These are phyloP conservation scores for Brachystomella parvula DNA, from an alignment of 1,140 invertebrate species.

Conservation along the genomic window DNA sequence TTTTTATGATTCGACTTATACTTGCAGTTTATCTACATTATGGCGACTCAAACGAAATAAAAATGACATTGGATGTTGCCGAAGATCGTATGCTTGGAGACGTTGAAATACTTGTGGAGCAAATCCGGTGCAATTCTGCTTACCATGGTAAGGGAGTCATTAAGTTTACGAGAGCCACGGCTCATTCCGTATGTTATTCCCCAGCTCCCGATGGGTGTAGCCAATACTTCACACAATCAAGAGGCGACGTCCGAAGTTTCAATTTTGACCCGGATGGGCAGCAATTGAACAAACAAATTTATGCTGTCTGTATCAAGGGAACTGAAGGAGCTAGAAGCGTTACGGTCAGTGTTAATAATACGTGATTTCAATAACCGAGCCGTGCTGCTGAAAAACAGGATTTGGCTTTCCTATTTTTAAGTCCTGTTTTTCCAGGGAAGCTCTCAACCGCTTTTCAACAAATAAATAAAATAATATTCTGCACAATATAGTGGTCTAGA, in stretches of 20 bases:
- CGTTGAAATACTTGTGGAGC: neutral
- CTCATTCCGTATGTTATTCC: neutral
- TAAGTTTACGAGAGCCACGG: neutral
- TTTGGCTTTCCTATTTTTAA: too few relatives aligned
- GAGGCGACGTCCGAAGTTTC: conserved; percentile 2
- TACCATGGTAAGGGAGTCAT: neutral
- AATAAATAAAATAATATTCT: too few relatives aligned
- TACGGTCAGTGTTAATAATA: neutral
- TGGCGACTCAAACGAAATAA: neutral
- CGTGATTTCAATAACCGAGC: neutral
- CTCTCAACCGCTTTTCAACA: neutral
- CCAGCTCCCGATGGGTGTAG: neutral
- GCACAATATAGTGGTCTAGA: neutral
- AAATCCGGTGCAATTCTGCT: conserved; percentile 2
- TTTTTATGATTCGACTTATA: neutral
- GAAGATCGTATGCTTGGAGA: neutral
- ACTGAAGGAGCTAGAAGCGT: neutral
- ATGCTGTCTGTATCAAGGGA: neutral
- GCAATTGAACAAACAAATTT: neutral
- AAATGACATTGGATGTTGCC: neutral
- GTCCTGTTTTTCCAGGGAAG: neutral
- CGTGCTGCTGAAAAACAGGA: too few relatives aligned
- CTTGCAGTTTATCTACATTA: neutral
- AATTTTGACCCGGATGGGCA: neutral
- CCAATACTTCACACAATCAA: neutral